Conservation (phyloP, 2,888 invertebrate species). For the Andrena dorsata region DNA sequence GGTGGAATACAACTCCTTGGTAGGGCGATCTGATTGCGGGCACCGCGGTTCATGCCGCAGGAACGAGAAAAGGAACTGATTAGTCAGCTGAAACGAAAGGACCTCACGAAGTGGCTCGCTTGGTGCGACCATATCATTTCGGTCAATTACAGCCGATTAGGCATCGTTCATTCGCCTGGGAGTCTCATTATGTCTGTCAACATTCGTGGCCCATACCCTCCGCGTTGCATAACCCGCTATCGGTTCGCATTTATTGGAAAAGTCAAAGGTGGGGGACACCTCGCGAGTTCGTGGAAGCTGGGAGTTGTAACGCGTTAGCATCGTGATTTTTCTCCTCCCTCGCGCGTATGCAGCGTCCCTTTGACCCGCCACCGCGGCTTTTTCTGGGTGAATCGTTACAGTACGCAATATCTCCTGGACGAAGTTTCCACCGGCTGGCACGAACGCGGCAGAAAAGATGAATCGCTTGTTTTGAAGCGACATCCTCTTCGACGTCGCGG, state of each 20-base stretch:
- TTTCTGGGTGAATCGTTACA: conserved; percentile 25
- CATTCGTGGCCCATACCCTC: conserved; percentile 16
- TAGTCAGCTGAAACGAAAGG: background rate
- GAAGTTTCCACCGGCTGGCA: conserved; percentile 74
- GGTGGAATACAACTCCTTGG: conserved; percentile 12
- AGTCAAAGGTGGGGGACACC: conserved; percentile 72
- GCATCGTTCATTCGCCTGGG: conserved; percentile 16
- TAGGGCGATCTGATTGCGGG: conserved; percentile 26
- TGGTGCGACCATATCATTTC: conserved; percentile 41
- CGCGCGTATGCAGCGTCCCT: conserved; percentile 6
- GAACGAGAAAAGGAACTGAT: conserved; percentile 1
- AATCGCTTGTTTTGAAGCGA: conserved; percentile 82
- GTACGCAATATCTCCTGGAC: conserved; percentile 45
- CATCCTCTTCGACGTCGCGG: conserved; percentile 45
- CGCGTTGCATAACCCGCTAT: conserved; percentile 50
- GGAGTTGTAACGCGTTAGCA: conserved; percentile 12
- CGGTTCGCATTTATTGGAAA: conserved; percentile 55
- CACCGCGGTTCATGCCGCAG: background rate
- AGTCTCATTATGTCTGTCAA: conserved; percentile 44
- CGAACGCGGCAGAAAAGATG: conserved; percentile 80
- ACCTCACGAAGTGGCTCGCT: background rate
- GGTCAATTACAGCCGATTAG: conserved; percentile 32
- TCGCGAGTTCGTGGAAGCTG: background rate
- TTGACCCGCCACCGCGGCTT: conserved; percentile 19
- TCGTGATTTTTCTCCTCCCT: conserved; percentile 14